These are phyloP conservation scores for Metalampra italica DNA, from an alignment of 2,888 invertebrate genomes.

Conservation along the genomic window DNA sequence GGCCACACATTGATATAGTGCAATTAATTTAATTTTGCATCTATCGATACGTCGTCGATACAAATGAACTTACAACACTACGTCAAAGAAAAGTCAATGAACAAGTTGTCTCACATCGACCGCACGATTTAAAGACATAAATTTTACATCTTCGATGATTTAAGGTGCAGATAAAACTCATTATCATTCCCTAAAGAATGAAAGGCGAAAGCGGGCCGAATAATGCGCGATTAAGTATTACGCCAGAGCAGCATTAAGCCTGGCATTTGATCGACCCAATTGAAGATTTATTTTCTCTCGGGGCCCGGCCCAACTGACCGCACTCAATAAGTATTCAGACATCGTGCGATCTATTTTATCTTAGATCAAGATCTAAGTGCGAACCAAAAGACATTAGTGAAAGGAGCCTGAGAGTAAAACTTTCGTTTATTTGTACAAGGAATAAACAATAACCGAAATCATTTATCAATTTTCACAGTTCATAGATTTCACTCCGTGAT, in stretches of 20 bases:
- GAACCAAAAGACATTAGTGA: slow-evolving; percentile 71
- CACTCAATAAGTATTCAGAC: slow-evolving; percentile 55
- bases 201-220: slow-evolving; percentile 30
- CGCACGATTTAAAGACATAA: slow-evolving; percentile 4
- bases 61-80: no score
- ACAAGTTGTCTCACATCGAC: slow-evolving; percentile 3
- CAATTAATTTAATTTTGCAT: no score
- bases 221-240: slow-evolving; percentile 37
- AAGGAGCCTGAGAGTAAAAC: slow-evolving; percentile 65
- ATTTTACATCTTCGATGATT: slow-evolving; percentile 9
- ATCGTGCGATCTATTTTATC: slow-evolving; percentile 74
- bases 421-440: slow-evolving; percentile 67
- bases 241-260: slow-evolving; percentile 40
- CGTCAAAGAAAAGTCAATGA: not conserved
- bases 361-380: slow-evolving; percentile 62
- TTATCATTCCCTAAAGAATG: slow-evolving; percentile 20
- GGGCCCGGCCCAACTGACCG: slow-evolving; percentile 56
- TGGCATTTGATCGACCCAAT: slow-evolving; percentile 76
- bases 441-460: slow-evolving; percentile 70
- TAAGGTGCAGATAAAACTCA: slow-evolving; percentile 10
- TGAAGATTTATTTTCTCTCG: slow-evolving; percentile 74
- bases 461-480: slow-evolving; percentile 54
- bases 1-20: no score
- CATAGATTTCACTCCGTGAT: slow-evolving; percentile 53
- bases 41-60: no score